Conservation (phyloP, 2,113 vertebrate genomes). For the rabbit (Oryctolagus cuniculus) region DNA sequence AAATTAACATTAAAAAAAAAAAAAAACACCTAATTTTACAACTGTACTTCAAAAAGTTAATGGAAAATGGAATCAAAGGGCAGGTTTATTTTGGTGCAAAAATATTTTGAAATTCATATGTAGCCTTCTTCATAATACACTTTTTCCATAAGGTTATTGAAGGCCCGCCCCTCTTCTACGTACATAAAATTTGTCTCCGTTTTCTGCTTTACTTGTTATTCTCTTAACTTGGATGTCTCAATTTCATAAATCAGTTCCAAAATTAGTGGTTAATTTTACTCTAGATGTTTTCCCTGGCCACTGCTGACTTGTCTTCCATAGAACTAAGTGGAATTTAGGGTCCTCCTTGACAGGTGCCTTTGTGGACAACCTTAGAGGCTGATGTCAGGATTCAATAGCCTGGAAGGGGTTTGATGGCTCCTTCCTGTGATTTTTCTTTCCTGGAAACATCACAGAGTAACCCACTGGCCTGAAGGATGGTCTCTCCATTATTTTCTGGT, state of each 20-base stretch:
- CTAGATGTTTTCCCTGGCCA: background rate
- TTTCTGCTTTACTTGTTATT: background rate
- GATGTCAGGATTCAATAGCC: background rate
- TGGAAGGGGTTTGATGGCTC: background rate
- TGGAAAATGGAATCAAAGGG: too few species aligned
- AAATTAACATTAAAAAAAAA: too few species aligned
- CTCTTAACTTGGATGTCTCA: background rate
- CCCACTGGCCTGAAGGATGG: background rate
- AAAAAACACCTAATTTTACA: too few species aligned
- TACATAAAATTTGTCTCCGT: background rate
- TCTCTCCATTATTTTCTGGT: background rate
- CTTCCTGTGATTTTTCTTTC: background rate
- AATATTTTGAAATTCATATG: too few species aligned
- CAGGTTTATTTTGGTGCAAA: too few species aligned
- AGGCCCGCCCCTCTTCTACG: background rate
- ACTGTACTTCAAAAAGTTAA: too few species aligned
- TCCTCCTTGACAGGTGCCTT: background rate
- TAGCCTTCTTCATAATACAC: too few species aligned
- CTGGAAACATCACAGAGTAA: conserved; percentile 1
- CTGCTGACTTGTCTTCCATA: background rate
- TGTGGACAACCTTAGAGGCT: background rate
- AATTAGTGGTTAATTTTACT: background rate
- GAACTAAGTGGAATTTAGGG: background rate
- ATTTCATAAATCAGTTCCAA: conserved; percentile 22
- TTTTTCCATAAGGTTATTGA: too few species aligned